Evolutionary conservation across 1,140 invertebrate species (phyloP).

Genomic region (Drosophila fuyamai): DNA sequence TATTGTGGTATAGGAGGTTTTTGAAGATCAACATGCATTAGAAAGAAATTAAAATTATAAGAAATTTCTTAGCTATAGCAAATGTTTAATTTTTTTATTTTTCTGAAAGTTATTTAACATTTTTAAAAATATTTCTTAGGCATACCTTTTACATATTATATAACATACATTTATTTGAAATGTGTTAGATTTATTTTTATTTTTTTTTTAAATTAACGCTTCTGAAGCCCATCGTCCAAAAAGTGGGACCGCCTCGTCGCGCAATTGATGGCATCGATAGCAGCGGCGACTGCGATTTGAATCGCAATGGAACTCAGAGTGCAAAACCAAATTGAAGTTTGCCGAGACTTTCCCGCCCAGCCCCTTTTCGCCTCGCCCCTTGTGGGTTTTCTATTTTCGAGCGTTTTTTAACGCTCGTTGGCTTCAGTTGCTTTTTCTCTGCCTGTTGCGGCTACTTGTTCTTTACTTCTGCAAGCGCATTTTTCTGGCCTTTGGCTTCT

Average conservation of each 20-base stretch:
- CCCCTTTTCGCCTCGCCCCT: constrained; percentile 4
- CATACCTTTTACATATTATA: no score
- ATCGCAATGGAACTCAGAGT: constrained; percentile 66
- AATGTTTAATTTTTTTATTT: no score
- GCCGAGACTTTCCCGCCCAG: constrained; percentile 31
- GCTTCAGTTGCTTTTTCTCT: constrained; percentile 47
- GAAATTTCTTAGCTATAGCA: no score
- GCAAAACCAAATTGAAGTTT: constrained; percentile 79
- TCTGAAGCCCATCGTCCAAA: constrained; percentile 4
- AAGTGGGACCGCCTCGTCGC: constrained; percentile 20
- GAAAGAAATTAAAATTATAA: no score
- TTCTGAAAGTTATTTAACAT: no score
- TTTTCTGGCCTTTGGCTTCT: constrained; percentile 55
- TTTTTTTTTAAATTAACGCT: not conserved
- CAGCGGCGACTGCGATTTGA: constrained; percentile 69
- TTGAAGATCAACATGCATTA: no score
- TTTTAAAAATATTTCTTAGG: no score
- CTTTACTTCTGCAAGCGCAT: constrained; percentile 25
- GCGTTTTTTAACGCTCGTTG: constrained; percentile 70
- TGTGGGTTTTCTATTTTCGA: constrained; percentile 22
- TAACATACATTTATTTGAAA: not conserved
- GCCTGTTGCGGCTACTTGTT: constrained; percentile 61
- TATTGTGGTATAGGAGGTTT: no score
- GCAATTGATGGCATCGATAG: constrained; percentile 74
- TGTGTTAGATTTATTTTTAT: not conserved